Conservation (phyloP, 2,797 vertebrate species). For the Falco peregrinus region DNA sequence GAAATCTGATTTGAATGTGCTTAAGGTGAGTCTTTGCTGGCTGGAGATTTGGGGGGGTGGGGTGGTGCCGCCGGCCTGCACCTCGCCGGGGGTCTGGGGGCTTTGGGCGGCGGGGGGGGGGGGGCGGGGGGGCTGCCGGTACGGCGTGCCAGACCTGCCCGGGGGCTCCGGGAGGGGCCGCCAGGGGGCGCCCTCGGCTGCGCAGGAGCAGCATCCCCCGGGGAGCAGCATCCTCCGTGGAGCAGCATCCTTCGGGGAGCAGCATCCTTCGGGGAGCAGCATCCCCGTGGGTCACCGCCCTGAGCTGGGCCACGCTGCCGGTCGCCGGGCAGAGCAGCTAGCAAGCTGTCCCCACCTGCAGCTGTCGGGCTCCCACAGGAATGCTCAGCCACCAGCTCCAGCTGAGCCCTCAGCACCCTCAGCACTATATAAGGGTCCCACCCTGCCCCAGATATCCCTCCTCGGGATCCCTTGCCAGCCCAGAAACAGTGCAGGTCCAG, state of each 20-base stretch:
- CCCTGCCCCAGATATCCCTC: neutral
- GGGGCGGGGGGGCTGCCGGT: neutral
- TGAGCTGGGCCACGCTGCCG: too few species aligned
- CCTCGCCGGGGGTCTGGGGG: too few species aligned
- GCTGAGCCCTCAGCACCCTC: neutral
- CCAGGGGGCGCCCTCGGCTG: neutral
- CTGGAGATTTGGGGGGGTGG: too few species aligned
- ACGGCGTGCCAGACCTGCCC: neutral
- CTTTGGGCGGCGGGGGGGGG: neutral
- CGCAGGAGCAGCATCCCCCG: neutral
- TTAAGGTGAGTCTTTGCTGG: neutral
- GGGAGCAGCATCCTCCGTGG: neutral
- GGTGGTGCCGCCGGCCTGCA: neutral
- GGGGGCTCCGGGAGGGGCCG: neutral
- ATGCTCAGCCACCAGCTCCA: neutral
- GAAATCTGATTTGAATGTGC: neutral
- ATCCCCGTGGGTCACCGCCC: too few species aligned
- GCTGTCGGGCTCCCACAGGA: too few species aligned
- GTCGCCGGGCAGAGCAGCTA: too few species aligned
- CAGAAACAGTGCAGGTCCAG: neutral
- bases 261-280: neutral
- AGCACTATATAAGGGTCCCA: neutral
- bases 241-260: neutral
- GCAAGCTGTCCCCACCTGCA: too few species aligned
- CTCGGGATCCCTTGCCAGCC: accelerated